phyloP scores from a whole-genome alignment of 2,113 vertebrate genomes.

The Eudorcas thomsonii region DNA sequence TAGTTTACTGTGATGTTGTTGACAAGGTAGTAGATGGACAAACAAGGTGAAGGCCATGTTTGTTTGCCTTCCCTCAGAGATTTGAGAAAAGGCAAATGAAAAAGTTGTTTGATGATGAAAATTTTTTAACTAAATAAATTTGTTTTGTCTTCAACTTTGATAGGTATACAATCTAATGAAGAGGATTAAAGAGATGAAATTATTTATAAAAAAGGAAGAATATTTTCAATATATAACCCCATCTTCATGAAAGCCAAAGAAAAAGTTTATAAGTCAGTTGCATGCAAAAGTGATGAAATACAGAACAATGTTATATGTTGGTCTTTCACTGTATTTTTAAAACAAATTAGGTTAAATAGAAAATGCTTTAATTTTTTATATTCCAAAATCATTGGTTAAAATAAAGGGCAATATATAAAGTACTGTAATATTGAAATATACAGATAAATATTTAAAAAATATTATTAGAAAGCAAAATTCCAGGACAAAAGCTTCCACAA shows the following conservation, averaged over 20 bases:
- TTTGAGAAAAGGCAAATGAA: slow-evolving; percentile 55
- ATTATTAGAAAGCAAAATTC: neutral
- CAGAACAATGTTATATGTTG: neutral
- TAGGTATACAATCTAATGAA: neutral
- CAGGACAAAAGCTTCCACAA: neutral
- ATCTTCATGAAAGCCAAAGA: neutral
- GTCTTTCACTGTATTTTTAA: neutral
- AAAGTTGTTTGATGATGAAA: slow-evolving; percentile 42
- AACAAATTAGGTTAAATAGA: neutral
- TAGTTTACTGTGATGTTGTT: slow-evolving; percentile 42
- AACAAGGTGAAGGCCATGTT: slow-evolving; percentile 45
- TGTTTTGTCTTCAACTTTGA: neutral
- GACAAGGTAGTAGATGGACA: slow-evolving; percentile 55
- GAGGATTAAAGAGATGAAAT: slow-evolving; percentile 17
- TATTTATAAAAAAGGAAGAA: neutral
- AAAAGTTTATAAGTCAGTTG: slow-evolving; percentile 18
- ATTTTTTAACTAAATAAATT: neutral
- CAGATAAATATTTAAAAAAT: neutral
- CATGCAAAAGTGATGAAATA: neutral
- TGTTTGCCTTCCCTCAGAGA: slow-evolving; percentile 59
- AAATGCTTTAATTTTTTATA: neutral
- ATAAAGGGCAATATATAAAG: neutral
- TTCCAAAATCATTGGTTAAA: neutral
- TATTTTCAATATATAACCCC: slow-evolving; percentile 18
- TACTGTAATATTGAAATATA: neutral